A percentile compares a stretch with the other conserved stretches of the same genome.
phyloP scores from a whole-genome alignment of 2,888 invertebrate species.

The Masnerella sp. region DNA sequence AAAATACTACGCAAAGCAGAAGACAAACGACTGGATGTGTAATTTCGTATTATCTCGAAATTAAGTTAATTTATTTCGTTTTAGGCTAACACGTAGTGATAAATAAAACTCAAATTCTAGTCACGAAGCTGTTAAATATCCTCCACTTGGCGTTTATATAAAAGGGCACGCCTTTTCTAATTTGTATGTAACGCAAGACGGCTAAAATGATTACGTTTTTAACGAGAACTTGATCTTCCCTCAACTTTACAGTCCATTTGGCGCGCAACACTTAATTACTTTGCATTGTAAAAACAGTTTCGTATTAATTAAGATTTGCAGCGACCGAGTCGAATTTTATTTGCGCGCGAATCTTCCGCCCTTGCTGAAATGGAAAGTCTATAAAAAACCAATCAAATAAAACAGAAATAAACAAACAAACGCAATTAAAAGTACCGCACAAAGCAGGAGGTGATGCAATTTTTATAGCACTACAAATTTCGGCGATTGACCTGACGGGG shows the following conservation, averaged over 20 bases:
- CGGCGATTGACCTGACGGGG: neutral
- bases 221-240: slow-evolving; percentile 18
- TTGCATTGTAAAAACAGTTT: slow-evolving; percentile 12
- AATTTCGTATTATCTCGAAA: neutral
- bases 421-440: no score
- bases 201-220: slow-evolving; percentile 16
- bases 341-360: neutral
- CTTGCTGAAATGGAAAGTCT: neutral
- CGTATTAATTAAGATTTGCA: slow-evolving; percentile 11
- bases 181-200: slow-evolving; percentile 27
- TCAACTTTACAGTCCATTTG: slow-evolving; percentile 13
- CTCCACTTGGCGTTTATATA: slow-evolving; percentile 9
- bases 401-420: neutral
- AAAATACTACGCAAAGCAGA: no score
- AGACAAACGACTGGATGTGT: no score
- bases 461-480: neutral
- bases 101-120: slow-evolving; percentile 20
- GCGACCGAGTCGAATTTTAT: neutral
- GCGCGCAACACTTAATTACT: slow-evolving; percentile 8
- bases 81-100: slow-evolving; percentile 5
- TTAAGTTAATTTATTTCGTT: slow-evolving; percentile 11
- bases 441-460: no score
- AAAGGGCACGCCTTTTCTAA: slow-evolving; percentile 15
- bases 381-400: no score
- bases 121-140: slow-evolving; percentile 19